These are phyloP conservation scores for Petromus typicus DNA, from an alignment of 2,113 vertebrate species.

Conservation along the genomic window DNA sequence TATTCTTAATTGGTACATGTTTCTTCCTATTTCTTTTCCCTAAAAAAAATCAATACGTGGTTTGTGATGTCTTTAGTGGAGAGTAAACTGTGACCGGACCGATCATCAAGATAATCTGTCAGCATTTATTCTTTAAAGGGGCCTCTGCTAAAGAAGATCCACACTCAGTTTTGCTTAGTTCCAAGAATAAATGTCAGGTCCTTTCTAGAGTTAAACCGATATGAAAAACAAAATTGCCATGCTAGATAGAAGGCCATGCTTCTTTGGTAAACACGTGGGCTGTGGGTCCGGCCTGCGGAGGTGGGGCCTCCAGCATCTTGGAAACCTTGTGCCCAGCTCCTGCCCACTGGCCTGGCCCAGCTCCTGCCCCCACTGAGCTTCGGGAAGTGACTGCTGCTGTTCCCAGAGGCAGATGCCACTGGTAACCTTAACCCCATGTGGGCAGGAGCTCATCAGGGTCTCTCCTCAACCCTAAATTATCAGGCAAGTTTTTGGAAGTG, in stretches of 20 bases:
- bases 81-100: background rate
- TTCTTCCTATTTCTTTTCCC: slow-evolving; percentile 60
- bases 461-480: slow-evolving; percentile 87
- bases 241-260: background rate
- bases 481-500: slow-evolving; percentile 75
- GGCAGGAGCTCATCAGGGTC: slow-evolving; percentile 83
- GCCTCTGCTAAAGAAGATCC: background rate
- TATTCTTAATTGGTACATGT: slow-evolving; percentile 65
- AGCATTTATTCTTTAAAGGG: slow-evolving; percentile 52
- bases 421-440: slow-evolving; percentile 87
- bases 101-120: slow-evolving; percentile 55
- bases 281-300: background rate
- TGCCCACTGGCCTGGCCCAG: slow-evolving; percentile 84
- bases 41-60: slow-evolving; percentile 56
- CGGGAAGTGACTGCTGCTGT: slow-evolving; percentile 86
- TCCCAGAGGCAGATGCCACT: slow-evolving; percentile 87
- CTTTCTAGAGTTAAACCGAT: slow-evolving; percentile 40
- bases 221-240: background rate
- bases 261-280: slow-evolving; percentile 20
- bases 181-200: background rate
- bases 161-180: background rate
- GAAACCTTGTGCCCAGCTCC: slow-evolving; percentile 71
- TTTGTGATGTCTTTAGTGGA: slow-evolving; percentile 42
- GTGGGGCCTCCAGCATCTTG: background rate
- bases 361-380: slow-evolving; percentile 84